Base-by-base conservation (phyloP, 1,140 invertebrate genomes). In the Homalodisca vitripennis region DNA sequence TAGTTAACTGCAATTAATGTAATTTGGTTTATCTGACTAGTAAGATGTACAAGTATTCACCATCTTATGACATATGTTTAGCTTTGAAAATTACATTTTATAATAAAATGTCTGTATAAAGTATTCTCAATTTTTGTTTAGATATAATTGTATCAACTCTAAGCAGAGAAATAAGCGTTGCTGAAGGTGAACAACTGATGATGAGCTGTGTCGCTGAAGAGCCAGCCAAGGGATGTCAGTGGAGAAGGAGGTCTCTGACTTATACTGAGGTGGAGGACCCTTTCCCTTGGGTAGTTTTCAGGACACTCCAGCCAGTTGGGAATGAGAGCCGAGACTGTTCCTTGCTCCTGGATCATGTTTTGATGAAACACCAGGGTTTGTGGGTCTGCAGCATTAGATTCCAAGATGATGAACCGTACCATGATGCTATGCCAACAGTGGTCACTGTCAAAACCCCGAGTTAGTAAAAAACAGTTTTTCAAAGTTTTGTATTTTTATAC, bases 271-370 rank as follows among this genome's bases (percentile, higher is more conserved):
- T 17, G 34, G 34, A 41, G 17, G 6, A 6, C 34, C 17, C 34
- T 10, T 17, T 10, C 6, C 6, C 34, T 10, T 10, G 6, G 34
- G 17, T 41, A 17, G 34, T 41, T 41, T 13, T 27, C 12, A 13
- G 13, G 1, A 60, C 55, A 22, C 24, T 60, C 26, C 55, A 14
- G 3, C 22, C 48, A 14, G 22, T 3, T 10, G n/a, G 2, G 10
- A 30, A 60, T 12, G n/a, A 60, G 3, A 27, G 2, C n/a, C 55
- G 55, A 60, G 55, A 60, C 55, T 60, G 55, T n/a, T 60, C 55
- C 14, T 24, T 60, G 27, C 2, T 10, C 27, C 26, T 60, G 3
- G 3, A 2, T 29, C 55, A 60, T 60, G 55, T n/a, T 6, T 2
- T 6, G 24, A 24, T 12, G 12, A 26, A 60, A 12, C 55, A 60